A percentile compares a stretch with the other conserved stretches of the same genome.
These are phyloP conservation scores for Cichladusa arquata DNA, from an alignment of 2,113 vertebrate species.

Conservation along the genomic window DNA sequence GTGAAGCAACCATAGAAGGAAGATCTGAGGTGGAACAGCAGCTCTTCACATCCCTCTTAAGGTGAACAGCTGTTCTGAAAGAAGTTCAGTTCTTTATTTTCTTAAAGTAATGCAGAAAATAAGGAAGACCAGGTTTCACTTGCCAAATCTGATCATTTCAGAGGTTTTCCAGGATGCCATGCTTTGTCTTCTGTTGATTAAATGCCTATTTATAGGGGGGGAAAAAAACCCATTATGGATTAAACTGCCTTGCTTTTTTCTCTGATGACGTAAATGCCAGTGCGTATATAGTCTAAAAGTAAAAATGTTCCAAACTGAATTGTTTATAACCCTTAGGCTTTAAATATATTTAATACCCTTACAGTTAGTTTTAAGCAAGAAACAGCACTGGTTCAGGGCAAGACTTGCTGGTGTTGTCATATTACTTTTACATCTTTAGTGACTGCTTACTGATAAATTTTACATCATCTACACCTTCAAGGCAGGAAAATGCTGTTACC, in stretches of 20 bases:
- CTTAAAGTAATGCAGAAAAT: background rate
- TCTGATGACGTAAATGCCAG: background rate
- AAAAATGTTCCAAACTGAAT: background rate
- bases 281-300: background rate
- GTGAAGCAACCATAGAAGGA: background rate
- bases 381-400: background rate
- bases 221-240: background rate
- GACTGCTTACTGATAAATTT: background rate
- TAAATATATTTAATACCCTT: background rate
- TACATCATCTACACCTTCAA: background rate
- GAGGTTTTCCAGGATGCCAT: background rate
- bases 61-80: background rate
- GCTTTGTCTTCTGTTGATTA: conserved; percentile 23
- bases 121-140: background rate
- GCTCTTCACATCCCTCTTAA: background rate
- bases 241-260: background rate
- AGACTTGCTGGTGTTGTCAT: background rate
- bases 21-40: background rate
- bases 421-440: background rate
- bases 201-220: background rate
- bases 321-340: background rate
- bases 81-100: background rate
- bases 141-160: background rate
- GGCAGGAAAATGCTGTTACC: background rate
- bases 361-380: background rate